Base-by-base conservation (phyloP, 2,113 vertebrate genomes). In the Miniopterus natalensis region DNA sequence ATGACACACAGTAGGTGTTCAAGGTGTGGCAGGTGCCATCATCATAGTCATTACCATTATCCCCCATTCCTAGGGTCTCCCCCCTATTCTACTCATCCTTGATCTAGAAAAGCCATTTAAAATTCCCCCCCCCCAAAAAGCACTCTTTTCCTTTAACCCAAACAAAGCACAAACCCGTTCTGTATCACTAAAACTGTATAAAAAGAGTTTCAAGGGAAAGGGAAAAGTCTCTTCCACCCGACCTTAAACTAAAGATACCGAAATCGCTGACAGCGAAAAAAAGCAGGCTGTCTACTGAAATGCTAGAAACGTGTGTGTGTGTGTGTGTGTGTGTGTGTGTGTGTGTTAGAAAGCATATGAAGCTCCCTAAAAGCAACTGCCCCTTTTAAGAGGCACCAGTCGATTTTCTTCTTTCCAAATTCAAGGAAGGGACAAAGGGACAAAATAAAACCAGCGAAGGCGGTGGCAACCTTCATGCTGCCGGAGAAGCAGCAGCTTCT, bases 201-300 rank as follows among this genome's bases (percentile, higher is more conserved):
- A 88, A 79, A 90, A 77, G 78, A 92, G 25, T 51, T 84, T 84
- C 14, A 59, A 20, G 20, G 31, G 84, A 10, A 88, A 92, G 63
- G 31, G 63, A 29, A 92, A 77, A 63, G 29, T 68, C 59, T 74
- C 47, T 70, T 66, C 49, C 70, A 63, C 15, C 4, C 47, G 74
- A 65, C 4, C 27, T 42, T 87, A 84, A 73, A 74, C 73, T 68
- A 84, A 96, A 96, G 49, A 80, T 51, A 88, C 95, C 55, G 25
- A 91, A 94, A 86, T 31, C 86, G 23, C 47, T 61, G 18, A 87
- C 25, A 95, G 51, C 49, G 23, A 84, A 78, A 77, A 36, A 92
- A 88, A 84, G 27, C 49, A 87, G 88, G n/a, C 7, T 86, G 45
- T 8, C 73, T 45, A 79, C 23, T 45, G n/a, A 6, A n/a, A 4